Conservation (phyloP, 2,888 invertebrate genomes). For the Melanophora roralis region DNA sequence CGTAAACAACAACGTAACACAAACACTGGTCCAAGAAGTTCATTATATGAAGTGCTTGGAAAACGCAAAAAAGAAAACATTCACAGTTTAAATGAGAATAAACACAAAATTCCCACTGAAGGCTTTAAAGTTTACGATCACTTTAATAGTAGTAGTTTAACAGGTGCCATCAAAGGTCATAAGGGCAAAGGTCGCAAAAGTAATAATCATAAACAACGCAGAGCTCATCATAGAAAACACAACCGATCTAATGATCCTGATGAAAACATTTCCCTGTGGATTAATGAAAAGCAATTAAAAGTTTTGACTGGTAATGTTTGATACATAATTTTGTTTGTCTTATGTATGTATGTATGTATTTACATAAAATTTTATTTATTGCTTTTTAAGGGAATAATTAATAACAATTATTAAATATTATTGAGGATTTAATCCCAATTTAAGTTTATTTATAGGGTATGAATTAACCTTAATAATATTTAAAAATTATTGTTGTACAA, state of each 20-base stretch:
- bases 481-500: too few relatives aligned
- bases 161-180: constrained; percentile 8
- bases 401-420: too few relatives aligned
- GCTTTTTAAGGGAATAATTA: too few relatives aligned
- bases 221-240: constrained; percentile 66
- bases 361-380: too few relatives aligned
- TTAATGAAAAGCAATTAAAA: constrained; percentile 93
- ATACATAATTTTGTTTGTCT: not conserved
- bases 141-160: constrained; percentile 8
- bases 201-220: constrained; percentile 62
- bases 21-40: not conserved
- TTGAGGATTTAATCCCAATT: too few relatives aligned
- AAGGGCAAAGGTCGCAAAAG: constrained; percentile 26
- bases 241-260: constrained; percentile 67
- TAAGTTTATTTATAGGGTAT: too few relatives aligned
- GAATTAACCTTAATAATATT: too few relatives aligned
- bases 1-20: not conserved
- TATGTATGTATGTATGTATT: too few relatives aligned
- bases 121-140: constrained; percentile 8
- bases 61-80: constrained; percentile 38
- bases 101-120: constrained; percentile 12
- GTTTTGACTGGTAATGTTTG: constrained; percentile 87
- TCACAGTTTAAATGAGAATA: constrained; percentile 34
- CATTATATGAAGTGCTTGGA: constrained; percentile 43
- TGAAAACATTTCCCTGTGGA: constrained; percentile 86